Evolutionary conservation across 2,888 invertebrate species (phyloP), one percentile per base, ranked within the genome.

Genomic region (Andrena haemorrhoa): DNA sequence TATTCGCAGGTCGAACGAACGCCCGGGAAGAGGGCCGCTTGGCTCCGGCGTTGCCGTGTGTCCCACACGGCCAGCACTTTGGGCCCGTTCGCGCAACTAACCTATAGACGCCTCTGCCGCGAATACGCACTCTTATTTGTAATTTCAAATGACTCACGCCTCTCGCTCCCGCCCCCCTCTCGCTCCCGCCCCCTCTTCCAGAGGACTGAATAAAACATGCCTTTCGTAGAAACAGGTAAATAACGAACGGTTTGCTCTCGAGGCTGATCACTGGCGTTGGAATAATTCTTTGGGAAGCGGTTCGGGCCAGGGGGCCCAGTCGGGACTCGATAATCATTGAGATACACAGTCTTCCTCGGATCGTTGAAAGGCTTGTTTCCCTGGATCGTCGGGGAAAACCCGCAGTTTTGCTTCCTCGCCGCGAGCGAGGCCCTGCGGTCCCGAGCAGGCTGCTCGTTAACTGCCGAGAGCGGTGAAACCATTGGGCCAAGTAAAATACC

Each of bases 131-230:
- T 68, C 29, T 71, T 79, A 76, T 77, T 56, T 79, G 47, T 63
- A 76, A 77, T 79, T 74, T 80, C 31, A 76, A 83, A 83, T 78
- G 72, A 82, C 70, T 83, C 76, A 58, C 79, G 41, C 58, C 51
- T 61, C 35, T 41, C 63, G 83, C 74, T 61, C 70, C 76, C 70
- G 53, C 41, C 2, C 51, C 29, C 49, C 58, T 53, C 23, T 53
- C 8, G 3, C 8, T 23, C n/a, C 35, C 4, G 10, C 29, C 35
- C 49, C 49, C 47, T n/a, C 2, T 58, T 20, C 12, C 10, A 35
- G n/a, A 0, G 16, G 16, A 7, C 12, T 31, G 47, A 60, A 47
- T 70, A 70, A 70, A 47, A 47, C 47, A 70, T 47, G 35, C 7
- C 29, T 49, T 20, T 41, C 41, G 10, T 1, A 10, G 26, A 26